A percentile compares a stretch with the other conserved stretches of the same genome.
These are phyloP conservation scores for Clusia tigrina DNA, from an alignment of 2,888 invertebrate genomes.

Conservation along the genomic window DNA sequence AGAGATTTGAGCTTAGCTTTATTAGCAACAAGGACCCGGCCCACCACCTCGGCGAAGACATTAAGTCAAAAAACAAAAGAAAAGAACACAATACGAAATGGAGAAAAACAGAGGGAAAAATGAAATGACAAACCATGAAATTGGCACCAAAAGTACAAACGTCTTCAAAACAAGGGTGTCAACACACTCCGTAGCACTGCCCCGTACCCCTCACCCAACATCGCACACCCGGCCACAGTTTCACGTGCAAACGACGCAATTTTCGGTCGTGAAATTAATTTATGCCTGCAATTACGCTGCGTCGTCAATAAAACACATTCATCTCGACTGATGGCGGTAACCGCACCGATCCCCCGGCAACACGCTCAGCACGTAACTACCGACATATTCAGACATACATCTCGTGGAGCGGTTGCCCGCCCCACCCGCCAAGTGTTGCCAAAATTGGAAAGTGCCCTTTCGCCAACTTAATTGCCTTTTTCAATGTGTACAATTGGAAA, in stretches of 20 bases:
- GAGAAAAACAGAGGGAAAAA: constrained; percentile 17
- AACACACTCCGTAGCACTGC: background rate
- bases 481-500: constrained; percentile 48
- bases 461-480: constrained; percentile 49
- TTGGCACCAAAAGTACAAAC: constrained; percentile 29
- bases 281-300: constrained; percentile 65
- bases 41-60: constrained; percentile 25
- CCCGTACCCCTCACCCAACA: background rate
- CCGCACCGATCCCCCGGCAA: background rate
- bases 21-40: constrained; percentile 29
- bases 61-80: constrained; percentile 20
- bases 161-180: background rate
- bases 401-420: background rate
- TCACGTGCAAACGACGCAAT: constrained; percentile 55
- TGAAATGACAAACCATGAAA: constrained; percentile 41
- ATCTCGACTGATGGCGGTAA: constrained; percentile 37
- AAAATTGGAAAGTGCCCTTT: constrained; percentile 15
- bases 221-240: constrained; percentile 9
- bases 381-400: background rate
- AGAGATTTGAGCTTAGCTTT: constrained; percentile 21
- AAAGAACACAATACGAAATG: constrained; percentile 5
- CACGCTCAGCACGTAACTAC: background rate
- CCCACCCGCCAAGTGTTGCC: constrained; percentile 15
- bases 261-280: constrained; percentile 65
- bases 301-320: constrained; percentile 65